Base-by-base conservation (phyloP, 2,113 vertebrate genomes). In the Oreotrochilus melanogaster region DNA sequence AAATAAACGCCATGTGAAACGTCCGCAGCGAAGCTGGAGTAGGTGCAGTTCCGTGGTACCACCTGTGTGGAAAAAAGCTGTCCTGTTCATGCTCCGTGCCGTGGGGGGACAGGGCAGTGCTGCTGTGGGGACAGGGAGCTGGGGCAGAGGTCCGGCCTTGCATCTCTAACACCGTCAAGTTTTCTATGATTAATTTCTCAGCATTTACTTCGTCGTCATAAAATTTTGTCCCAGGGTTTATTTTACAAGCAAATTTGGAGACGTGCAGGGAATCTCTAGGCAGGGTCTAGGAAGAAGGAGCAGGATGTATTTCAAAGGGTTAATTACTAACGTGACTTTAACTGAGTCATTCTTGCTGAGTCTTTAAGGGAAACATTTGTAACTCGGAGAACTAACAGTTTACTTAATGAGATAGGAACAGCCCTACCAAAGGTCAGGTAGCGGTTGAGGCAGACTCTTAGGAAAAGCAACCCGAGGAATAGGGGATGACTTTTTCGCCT, bases 11-110 rank as follows among this genome's bases (percentile, higher is more conserved):
- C 3, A 5, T 2, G 42, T 14, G 9, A 31, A 30, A 14, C 11
- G 2, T 9, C 7, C 39, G 25, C 22, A 5, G 39, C 18, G 2
- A 19, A 24, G 65, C 10, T 22, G 0, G 30, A 2, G 6, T 7
- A 9, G 2, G 8, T 4, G 5, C 1, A 5, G 30, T 4, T 4
- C 35, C 2, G 1, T 2, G 39, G 33, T 3, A 22, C 43, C 6
- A 2, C 11, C 19, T 4, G 31, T 6, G 53, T 30, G n/a, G 24
- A 16, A 35, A 11, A 19, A 17, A 9, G 22, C 33, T 4, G 23
- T 8, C 25, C 79, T 11, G 37, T 5, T 19, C 2, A 14, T 13
- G 27, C 30, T 6, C 0, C 37, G 31, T 2, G 16, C 30, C 21
- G 11, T 1, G 1, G 27, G 51, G 19, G 11, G 18, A 18, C 1